Evolutionary conservation across 2,797 vertebrate genomes (phyloP).

Genomic region (Mormyrus proboscirostris): DNA sequence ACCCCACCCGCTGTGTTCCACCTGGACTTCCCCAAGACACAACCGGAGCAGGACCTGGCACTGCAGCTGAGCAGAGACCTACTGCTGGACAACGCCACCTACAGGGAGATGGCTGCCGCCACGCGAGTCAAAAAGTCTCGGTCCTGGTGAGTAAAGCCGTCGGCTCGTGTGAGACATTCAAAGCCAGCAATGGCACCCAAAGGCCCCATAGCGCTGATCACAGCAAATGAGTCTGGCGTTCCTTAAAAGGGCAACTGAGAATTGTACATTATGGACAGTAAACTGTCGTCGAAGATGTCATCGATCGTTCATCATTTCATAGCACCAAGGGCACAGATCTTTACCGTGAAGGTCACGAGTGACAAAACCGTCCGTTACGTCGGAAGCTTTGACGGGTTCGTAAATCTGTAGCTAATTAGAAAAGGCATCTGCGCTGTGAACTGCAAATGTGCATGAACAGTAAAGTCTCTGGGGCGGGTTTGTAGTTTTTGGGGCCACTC

Average conservation of each 20-base stretch:
- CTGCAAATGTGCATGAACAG: background rate
- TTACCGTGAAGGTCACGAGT: background rate
- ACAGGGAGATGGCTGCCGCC: slow-evolving; percentile 65
- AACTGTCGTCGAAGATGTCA: background rate
- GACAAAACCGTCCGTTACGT: background rate
- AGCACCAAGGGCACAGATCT: background rate
- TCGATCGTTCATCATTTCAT: background rate
- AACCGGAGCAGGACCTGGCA: slow-evolving; percentile 74
- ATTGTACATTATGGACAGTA: background rate
- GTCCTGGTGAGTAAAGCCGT: slow-evolving; percentile 74
- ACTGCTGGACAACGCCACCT: slow-evolving; percentile 56
- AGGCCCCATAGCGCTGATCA: background rate
- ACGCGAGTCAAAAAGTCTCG: slow-evolving; percentile 80
- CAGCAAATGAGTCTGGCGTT: background rate
- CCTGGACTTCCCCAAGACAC: slow-evolving; percentile 74
- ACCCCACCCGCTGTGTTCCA: slow-evolving; percentile 83
- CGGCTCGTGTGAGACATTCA: background rate
- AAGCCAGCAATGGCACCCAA: no score
- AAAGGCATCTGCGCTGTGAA: background rate
- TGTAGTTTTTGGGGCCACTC: background rate
- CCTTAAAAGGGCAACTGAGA: background rate
- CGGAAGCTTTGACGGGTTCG: background rate
- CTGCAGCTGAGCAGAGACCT: slow-evolving; percentile 69
- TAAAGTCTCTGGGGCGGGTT: background rate
- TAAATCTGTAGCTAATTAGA: background rate